Conservation (phyloP, 2,113 vertebrate genomes). For the mouse (Mus musculus) region DNA sequence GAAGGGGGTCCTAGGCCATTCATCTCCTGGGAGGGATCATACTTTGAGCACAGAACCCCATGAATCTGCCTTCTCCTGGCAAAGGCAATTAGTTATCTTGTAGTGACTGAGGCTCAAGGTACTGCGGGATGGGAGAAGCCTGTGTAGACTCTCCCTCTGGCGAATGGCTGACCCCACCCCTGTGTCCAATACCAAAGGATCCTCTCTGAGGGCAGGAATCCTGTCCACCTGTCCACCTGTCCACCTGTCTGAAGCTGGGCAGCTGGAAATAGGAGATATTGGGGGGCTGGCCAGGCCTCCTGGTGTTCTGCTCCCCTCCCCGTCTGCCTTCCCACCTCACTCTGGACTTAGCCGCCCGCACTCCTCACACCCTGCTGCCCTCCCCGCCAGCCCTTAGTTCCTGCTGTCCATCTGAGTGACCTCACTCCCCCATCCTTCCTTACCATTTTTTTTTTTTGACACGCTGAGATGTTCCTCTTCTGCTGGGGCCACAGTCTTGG, state of each 20-base stretch:
- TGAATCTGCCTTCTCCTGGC: background rate
- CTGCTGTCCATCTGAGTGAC: background rate
- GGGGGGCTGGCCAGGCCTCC: background rate
- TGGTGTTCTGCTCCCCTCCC: no score
- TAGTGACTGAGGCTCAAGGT: background rate
- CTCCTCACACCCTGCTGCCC: background rate
- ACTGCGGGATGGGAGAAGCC: background rate
- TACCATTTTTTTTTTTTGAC: no score
- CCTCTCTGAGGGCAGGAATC: no score
- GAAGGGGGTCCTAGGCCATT: background rate
- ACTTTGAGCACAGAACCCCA: background rate
- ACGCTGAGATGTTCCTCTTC: background rate
- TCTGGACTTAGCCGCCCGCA: no score
- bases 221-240: no score
- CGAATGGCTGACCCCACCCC: background rate
- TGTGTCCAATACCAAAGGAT: background rate
- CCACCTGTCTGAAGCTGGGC: background rate
- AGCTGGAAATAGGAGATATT: background rate
- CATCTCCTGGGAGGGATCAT: background rate
- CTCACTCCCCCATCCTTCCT: no score
- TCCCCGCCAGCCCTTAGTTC: background rate
- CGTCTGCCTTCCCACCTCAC: rapidly evolving
- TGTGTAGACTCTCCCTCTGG: background rate
- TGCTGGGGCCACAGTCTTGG: background rate
- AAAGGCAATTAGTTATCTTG: background rate